Conservation (phyloP, 2,888 invertebrate species). For the Thalpophila matura region DNA sequence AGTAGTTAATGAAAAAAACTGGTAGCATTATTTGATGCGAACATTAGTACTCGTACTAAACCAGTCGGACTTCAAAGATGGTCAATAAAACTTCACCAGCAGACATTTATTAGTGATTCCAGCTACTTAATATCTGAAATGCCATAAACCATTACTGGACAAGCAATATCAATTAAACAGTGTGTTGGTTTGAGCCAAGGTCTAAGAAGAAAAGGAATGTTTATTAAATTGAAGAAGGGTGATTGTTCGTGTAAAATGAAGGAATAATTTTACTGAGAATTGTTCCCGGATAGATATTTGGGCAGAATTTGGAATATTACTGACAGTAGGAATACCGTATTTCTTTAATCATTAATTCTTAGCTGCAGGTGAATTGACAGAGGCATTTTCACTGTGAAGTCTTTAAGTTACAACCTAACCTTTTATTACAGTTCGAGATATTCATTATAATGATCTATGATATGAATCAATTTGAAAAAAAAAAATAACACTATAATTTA, state of each 20-base stretch:
- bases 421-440: background rate
- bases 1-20: slow-evolving; percentile 30
- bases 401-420: background rate
- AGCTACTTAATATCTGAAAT: slow-evolving; percentile 60
- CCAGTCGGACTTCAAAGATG: slow-evolving; percentile 43
- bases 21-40: slow-evolving; percentile 46
- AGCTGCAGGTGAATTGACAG: background rate
- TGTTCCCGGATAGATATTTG: slow-evolving; percentile 22
- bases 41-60: slow-evolving; percentile 39
- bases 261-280: slow-evolving; percentile 21
- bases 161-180: slow-evolving; percentile 61
- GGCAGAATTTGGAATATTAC: slow-evolving; percentile 34
- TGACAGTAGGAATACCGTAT: background rate
- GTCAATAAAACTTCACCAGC: slow-evolving; percentile 59
- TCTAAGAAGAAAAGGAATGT: slow-evolving; percentile 48
- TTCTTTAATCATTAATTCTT: slow-evolving; percentile 8
- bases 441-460: background rate
- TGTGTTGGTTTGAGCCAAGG: slow-evolving; percentile 40
- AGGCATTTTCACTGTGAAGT: background rate
- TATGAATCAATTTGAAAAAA: no score
- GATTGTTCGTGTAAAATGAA: slow-evolving; percentile 29
- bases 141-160: slow-evolving; percentile 55
- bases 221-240: slow-evolving; percentile 45
- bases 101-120: slow-evolving; percentile 59
- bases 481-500: no score